Percentiles rank a stretch among this genome's conserved stretches.
phyloP scores from a whole-genome alignment of 2,113 vertebrate species.

The Barbus barbus region DNA sequence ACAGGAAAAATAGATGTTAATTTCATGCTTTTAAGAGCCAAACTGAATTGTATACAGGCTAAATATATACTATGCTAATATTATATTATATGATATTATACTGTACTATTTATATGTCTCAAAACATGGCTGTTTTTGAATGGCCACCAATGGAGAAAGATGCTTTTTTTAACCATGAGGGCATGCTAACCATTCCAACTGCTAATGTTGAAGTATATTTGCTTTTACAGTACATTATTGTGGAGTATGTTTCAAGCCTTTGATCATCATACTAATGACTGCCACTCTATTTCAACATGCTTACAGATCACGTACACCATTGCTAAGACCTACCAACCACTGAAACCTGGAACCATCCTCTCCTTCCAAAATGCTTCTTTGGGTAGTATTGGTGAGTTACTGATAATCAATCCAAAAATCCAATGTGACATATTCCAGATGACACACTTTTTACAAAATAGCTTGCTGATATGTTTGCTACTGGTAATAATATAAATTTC shows the following conservation, averaged over 20 bases:
- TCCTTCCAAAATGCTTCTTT: slow-evolving; percentile 80
- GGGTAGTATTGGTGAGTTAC: slow-evolving; percentile 76
- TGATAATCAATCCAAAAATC: background rate
- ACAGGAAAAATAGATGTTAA: background rate
- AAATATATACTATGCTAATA: no score
- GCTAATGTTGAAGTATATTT: background rate
- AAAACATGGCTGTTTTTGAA: background rate
- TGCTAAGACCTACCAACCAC: slow-evolving; percentile 81
- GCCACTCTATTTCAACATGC: slow-evolving; percentile 25
- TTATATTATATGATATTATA: no score
- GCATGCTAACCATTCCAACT: background rate
- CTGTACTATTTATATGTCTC: no score
- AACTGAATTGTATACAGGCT: background rate
- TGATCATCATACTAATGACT: no score
- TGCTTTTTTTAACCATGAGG: background rate
- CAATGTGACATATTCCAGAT: background rate
- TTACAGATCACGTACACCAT: slow-evolving; percentile 80
- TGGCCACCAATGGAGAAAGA: background rate
- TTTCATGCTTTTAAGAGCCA: background rate
- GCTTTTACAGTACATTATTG: background rate
- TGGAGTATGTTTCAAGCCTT: background rate
- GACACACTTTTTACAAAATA: background rate
- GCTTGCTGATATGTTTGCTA: no score
- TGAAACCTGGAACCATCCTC: slow-evolving; percentile 72
- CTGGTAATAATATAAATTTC: background rate